These are phyloP conservation scores for Trachelus tabidus DNA, from an alignment of 2,888 invertebrate species.

Conservation along the genomic window DNA sequence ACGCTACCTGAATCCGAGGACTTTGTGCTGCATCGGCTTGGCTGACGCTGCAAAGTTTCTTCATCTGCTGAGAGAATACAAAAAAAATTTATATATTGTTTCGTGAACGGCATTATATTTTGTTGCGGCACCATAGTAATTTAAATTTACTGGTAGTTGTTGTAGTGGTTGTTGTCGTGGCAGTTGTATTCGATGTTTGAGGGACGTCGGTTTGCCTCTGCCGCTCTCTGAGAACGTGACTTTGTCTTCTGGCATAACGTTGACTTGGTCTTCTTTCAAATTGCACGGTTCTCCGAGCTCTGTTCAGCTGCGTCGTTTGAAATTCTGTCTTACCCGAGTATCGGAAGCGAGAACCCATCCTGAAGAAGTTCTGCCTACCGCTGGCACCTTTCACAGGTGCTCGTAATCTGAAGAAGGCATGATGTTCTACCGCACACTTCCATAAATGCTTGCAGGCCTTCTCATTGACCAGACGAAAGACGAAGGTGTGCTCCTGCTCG, in stretches of 20 bases:
- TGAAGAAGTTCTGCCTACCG: slow-evolving; percentile 94
- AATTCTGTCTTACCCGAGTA: slow-evolving; percentile 97
- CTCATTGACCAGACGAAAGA: slow-evolving; percentile 94
- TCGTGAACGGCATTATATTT: background rate
- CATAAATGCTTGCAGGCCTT: slow-evolving; percentile 99
- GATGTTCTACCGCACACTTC: slow-evolving; percentile 99
- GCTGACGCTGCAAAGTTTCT: slow-evolving; percentile 55
- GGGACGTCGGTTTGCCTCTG: slow-evolving; percentile 71
- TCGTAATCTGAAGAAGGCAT: slow-evolving; percentile 96
- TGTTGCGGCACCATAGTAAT: background rate
- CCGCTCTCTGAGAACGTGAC: slow-evolving; percentile 85
- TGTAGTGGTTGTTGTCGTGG: slow-evolving; percentile 33
- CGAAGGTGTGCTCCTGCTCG: slow-evolving; percentile 98
- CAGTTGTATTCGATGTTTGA: slow-evolving; percentile 59
- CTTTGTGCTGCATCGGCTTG: slow-evolving; percentile 60
- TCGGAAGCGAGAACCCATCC: slow-evolving; percentile 98
- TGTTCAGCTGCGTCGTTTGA: slow-evolving; percentile 92
- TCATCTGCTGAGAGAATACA: slow-evolving; percentile 48
- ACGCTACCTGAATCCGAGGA: slow-evolving; percentile 63
- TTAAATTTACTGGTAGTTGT: background rate
- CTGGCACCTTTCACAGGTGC: slow-evolving; percentile 90
- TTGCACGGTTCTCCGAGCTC: slow-evolving; percentile 92
- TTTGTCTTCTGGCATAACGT: slow-evolving; percentile 92
- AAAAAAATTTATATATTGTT: background rate
- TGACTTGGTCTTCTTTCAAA: slow-evolving; percentile 98